Conservation (phyloP, 2,888 invertebrate species). For the Zaprionus bogoriensis region DNA sequence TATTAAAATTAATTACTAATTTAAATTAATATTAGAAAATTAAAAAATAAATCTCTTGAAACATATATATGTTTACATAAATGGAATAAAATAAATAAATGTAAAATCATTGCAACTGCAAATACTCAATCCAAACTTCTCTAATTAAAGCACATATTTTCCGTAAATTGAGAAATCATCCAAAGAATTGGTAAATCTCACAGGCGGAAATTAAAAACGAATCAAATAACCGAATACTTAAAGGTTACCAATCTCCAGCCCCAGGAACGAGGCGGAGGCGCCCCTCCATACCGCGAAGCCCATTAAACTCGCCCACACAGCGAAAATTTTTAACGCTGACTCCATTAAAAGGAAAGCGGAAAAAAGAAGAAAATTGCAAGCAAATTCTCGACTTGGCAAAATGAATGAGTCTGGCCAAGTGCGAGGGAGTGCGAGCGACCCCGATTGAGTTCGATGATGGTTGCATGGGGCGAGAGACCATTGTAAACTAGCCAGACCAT, state of each 20-base stretch:
- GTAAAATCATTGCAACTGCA: no score
- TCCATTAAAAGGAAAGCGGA: constrained; percentile 61
- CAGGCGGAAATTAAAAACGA: constrained; percentile 56
- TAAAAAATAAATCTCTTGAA: no score
- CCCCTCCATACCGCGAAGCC: not conserved
- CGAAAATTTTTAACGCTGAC: constrained; percentile 67
- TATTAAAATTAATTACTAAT: no score
- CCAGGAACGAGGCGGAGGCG: no score
- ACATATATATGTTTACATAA: no score
- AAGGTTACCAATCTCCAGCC: constrained; percentile 10
- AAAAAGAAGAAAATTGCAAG: constrained; percentile 50
- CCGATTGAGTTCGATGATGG: constrained; percentile 68
- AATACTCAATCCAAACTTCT: no score
- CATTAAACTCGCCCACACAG: constrained; percentile 52
- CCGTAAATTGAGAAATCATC: not conserved
- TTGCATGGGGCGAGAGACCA: constrained; percentile 24
- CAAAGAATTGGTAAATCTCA: constrained; percentile 35
- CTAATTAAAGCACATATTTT: not conserved
- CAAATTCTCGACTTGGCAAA: constrained; percentile 60
- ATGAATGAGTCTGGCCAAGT: constrained; percentile 65
- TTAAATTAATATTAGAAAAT: no score
- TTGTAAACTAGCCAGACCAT: constrained; percentile 66
- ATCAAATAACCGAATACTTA: constrained; percentile 52
- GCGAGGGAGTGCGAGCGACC: constrained; percentile 23
- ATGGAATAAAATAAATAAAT: no score